A percentile compares a stretch with the other conserved stretches of the same genome.
These are phyloP conservation scores for Eidolon dupreanum DNA, from an alignment of 2,797 vertebrate species.

Conservation along the genomic window DNA sequence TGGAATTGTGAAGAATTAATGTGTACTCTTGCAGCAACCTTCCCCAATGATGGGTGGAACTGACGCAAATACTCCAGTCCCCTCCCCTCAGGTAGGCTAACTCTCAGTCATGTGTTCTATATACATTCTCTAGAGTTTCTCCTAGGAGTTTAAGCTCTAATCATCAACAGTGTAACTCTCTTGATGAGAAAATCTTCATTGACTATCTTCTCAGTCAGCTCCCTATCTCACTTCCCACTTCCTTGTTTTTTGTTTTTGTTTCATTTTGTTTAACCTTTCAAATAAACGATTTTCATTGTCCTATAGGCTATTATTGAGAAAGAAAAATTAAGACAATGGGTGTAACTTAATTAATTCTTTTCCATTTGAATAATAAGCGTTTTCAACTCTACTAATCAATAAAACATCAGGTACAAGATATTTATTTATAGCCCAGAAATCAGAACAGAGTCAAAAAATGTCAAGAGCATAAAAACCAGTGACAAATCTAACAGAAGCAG, in stretches of 20 bases:
- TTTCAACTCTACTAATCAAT: not conserved
- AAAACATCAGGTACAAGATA: not conserved
- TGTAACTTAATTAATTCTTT: not conserved
- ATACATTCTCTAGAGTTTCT: not conserved
- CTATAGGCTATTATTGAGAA: not conserved
- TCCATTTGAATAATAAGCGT: slow-evolving; percentile 11
- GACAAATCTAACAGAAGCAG: not conserved
- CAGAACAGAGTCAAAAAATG: not conserved
- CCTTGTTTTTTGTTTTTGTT: not conserved
- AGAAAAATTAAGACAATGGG: not conserved
- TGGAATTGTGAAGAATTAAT: not conserved
- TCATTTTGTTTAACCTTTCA: not conserved
- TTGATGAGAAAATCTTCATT: not conserved
- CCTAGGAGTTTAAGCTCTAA: not conserved
- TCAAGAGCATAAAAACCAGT: not conserved
- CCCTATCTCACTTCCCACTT: not conserved
- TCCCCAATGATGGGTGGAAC: not conserved
- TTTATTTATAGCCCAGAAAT: slow-evolving; percentile 17
- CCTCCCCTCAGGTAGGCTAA: not conserved
- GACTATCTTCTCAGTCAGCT: not conserved
- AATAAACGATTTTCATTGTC: not conserved
- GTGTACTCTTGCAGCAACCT: too few relatives aligned
- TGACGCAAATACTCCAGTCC: not conserved
- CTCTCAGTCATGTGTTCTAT: not conserved
- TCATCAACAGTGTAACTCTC: too few relatives aligned